Percentiles rank a stretch among this genome's conserved stretches.
phyloP scores from a whole-genome alignment of 2,113 vertebrate genomes.

The Hippocampus barbouri region DNA sequence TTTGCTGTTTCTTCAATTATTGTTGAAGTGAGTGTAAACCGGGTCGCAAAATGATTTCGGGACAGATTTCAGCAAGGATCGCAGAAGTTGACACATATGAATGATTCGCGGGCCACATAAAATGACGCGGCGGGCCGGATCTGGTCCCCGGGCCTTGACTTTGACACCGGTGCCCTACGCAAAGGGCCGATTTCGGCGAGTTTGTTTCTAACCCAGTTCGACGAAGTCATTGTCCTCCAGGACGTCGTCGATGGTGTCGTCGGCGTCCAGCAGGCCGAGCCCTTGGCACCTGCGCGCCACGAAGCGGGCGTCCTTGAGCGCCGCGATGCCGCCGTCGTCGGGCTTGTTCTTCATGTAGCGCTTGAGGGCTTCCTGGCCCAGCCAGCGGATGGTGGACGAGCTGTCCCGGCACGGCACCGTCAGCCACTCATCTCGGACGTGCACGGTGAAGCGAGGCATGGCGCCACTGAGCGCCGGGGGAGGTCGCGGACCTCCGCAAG shows the following conservation, averaged over 20 bases:
- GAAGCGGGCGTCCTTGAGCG: conserved; percentile 78
- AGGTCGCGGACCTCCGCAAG: conserved; percentile 18
- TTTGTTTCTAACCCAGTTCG: conserved; percentile 80
- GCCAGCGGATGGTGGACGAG: conserved; percentile 75
- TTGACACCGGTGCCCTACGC: no score
- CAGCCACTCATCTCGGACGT: conserved; percentile 93
- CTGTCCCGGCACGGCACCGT: conserved; percentile 81
- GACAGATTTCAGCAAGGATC: no score
- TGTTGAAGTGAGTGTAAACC: no score
- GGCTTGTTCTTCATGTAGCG: conserved; percentile 95
- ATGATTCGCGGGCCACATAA: no score
- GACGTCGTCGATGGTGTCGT: conserved; percentile 82
- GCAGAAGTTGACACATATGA: no score
- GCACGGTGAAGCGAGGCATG: conserved; percentile 91
- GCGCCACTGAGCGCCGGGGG: conserved; percentile 26
- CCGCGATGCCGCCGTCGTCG: conserved; percentile 84
- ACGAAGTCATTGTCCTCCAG: conserved; percentile 97
- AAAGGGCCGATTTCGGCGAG: no score
- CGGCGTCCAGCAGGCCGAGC: conserved; percentile 83
- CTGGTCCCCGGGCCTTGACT: no score
- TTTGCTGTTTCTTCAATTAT: no score
- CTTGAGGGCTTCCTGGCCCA: conserved; percentile 85
- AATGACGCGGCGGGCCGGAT: no score
- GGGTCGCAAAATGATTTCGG: no score
- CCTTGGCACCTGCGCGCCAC: conserved; percentile 86